A percentile compares a stretch with the other conserved stretches of the same genome.
Conservation (phyloP, 2,888 invertebrate species). For the Eupithecia centaureata region DNA sequence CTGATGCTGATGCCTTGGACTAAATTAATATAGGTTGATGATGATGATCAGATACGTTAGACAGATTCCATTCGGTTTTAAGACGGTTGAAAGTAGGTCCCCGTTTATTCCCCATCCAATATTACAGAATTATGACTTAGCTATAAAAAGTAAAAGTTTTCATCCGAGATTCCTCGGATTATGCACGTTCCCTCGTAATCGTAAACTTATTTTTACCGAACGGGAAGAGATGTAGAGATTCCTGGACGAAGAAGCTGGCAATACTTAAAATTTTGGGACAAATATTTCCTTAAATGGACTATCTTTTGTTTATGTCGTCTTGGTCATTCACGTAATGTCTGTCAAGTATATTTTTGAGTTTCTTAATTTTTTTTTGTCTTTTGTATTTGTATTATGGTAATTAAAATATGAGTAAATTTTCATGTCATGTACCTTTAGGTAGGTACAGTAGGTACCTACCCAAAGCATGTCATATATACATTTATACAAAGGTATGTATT, state of each 20-base stretch:
- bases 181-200: constrained; percentile 21
- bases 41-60: too few relatives aligned
- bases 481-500: too few relatives aligned
- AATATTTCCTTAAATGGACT: neutral
- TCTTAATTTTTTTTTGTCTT: too few relatives aligned
- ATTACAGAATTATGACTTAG: constrained; percentile 13
- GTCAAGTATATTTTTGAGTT: too few relatives aligned
- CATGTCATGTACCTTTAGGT: too few relatives aligned
- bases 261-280: neutral
- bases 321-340: too few relatives aligned
- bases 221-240: constrained; percentile 5
- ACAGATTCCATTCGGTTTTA: neutral
- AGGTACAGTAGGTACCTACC: too few relatives aligned
- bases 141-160: constrained; percentile 15
- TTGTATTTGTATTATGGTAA: too few relatives aligned
- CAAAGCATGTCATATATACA: too few relatives aligned
- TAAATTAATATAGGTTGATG: too few relatives aligned
- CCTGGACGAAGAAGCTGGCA: neutral
- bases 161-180: constrained; percentile 24
- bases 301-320: neutral
- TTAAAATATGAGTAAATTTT: too few relatives aligned
- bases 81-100: neutral
- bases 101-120: neutral
- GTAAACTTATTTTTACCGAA: constrained; percentile 29
- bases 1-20: too few relatives aligned